Evolutionary conservation across 2,113 vertebrate species (phyloP).

Genomic region (Zosterops hypoxanthus): DNA sequence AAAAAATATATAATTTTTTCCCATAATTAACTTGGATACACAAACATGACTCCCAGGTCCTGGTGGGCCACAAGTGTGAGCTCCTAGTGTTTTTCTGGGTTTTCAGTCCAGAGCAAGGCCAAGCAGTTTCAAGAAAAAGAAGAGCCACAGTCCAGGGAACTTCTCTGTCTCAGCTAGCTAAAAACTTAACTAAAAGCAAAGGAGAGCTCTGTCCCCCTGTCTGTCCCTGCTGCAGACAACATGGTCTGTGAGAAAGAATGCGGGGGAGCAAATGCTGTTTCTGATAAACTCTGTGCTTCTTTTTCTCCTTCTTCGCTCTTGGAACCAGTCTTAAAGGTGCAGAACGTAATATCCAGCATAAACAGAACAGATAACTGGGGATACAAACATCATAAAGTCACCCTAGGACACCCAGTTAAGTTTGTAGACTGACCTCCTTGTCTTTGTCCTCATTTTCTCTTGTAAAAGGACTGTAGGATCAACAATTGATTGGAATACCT

Average conservation of each 20-base stretch:
- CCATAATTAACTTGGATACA: background rate
- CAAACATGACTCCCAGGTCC: background rate
- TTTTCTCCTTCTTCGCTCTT: accelerated
- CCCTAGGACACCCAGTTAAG: background rate
- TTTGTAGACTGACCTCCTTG: background rate
- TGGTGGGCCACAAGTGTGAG: accelerated
- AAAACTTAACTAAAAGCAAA: background rate
- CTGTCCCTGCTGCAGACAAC: background rate
- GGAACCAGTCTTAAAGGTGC: background rate
- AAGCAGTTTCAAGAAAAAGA: background rate
- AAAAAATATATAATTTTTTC: background rate
- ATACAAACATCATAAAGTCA: background rate
- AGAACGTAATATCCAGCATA: background rate
- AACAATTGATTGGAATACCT: background rate
- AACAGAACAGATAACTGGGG: too few relatives aligned
- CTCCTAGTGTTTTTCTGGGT: background rate
- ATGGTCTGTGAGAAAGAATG: background rate
- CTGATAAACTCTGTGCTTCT: accelerated
- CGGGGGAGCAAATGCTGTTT: background rate
- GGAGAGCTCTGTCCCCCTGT: background rate
- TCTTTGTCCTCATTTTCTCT: background rate
- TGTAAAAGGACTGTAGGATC: background rate
- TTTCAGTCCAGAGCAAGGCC: background rate
- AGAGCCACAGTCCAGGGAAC: background rate
- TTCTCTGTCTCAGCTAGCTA: background rate